Evolutionary conservation across 2,113 vertebrate species (phyloP).

Genomic region (Spea multiplicata): DNA sequence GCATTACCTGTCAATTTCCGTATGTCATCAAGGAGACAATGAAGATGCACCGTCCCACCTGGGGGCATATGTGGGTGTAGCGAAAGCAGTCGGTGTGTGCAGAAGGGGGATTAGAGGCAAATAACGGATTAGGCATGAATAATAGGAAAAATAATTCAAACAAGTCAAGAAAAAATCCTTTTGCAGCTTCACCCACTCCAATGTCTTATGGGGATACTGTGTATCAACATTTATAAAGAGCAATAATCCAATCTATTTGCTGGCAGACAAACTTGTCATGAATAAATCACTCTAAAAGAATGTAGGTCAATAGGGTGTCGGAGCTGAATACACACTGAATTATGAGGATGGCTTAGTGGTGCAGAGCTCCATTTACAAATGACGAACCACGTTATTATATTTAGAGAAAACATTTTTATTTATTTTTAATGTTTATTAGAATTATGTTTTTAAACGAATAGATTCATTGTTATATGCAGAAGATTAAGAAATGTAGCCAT

Average conservation of each 20-base stretch:
- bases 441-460: too few species aligned
- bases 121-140: constrained; percentile 5
- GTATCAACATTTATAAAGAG: not conserved
- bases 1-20: constrained; percentile 14
- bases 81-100: constrained; percentile 3
- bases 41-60: not conserved
- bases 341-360: not conserved
- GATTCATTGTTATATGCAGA: too few species aligned
- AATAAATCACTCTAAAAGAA: not conserved
- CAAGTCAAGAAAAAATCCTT: not conserved
- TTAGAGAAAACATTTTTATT: too few species aligned
- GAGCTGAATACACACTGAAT: not conserved
- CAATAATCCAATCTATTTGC: not conserved
- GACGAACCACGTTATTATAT: too few species aligned
- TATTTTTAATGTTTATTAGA: too few species aligned
- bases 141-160: not conserved
- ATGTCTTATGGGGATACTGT: not conserved
- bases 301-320: not conserved
- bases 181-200: not conserved
- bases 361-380: too few species aligned
- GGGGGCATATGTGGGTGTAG: not conserved
- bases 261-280: not conserved
- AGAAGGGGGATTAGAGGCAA: constrained; percentile 1
- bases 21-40: not conserved
- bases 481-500: too few species aligned